Conservation (phyloP, 2,888 invertebrate genomes). For the Incurvaria masculella region DNA sequence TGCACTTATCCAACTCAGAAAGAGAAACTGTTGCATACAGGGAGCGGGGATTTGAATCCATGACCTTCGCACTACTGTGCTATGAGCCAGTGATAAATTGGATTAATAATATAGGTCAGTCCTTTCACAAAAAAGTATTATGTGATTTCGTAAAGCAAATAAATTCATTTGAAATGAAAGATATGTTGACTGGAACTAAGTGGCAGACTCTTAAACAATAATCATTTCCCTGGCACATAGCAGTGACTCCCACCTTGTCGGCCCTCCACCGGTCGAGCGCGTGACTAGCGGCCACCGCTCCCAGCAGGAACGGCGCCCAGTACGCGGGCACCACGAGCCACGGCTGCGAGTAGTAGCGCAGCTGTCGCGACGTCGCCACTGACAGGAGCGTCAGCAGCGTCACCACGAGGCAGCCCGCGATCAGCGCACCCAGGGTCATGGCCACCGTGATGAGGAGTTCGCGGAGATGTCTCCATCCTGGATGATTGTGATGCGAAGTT, state of each 20-base stretch:
- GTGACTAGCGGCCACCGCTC: slow-evolving; percentile 23
- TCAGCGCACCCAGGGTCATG: slow-evolving; percentile 21
- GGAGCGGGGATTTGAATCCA: too few species aligned
- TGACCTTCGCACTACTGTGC: too few species aligned
- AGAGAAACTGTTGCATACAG: too few species aligned
- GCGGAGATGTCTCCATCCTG: slow-evolving; percentile 28
- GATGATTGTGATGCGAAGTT: too few species aligned
- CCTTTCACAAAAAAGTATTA: too few species aligned
- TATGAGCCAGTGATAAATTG: too few species aligned
- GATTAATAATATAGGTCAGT: too few species aligned
- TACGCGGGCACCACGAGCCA: slow-evolving; percentile 38
- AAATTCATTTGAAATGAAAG: neutral
- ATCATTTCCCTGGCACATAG: too few species aligned
- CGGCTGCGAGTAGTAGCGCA: slow-evolving; percentile 32
- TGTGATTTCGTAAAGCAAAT: too few species aligned
- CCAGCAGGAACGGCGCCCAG: slow-evolving; percentile 35
- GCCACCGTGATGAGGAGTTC: slow-evolving; percentile 23
- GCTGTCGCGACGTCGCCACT: slow-evolving; percentile 29
- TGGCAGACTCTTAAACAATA: slow-evolving; percentile 6
- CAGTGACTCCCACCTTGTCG: slow-evolving; percentile 27
- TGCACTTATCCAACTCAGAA: too few species aligned
- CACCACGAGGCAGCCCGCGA: slow-evolving; percentile 18
- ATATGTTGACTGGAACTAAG: neutral
- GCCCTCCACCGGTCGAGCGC: slow-evolving; percentile 26
- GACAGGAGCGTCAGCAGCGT: slow-evolving; percentile 21